phyloP scores from a whole-genome alignment of 2,888 invertebrate species.

The Zonitis immaculata region DNA sequence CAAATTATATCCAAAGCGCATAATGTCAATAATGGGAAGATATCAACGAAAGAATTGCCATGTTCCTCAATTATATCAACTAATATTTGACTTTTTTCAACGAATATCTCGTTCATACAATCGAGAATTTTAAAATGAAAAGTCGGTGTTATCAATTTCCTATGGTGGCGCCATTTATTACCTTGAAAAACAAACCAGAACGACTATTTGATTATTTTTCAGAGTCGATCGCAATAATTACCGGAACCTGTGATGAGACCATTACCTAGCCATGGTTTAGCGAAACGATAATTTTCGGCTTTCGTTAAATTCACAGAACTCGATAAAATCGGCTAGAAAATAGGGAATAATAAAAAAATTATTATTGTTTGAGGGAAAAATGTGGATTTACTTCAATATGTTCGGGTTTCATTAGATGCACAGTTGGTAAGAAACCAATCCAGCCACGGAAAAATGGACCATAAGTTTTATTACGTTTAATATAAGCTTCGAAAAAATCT shows the following conservation, averaged over 20 bases:
- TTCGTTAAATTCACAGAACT: slow-evolving; percentile 28
- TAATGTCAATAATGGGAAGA: slow-evolving; percentile 34
- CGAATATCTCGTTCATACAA: slow-evolving; percentile 33
- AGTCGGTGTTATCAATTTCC: slow-evolving; percentile 36
- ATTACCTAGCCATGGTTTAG: slow-evolving; percentile 30
- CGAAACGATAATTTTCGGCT: slow-evolving; percentile 25
- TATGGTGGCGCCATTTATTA: slow-evolving; percentile 31
- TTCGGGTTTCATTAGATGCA: slow-evolving; percentile 31
- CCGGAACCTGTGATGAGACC: slow-evolving; percentile 34
- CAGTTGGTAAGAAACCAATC: slow-evolving; percentile 22
- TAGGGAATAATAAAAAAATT: not conserved
- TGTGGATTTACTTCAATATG: slow-evolving; percentile 30
- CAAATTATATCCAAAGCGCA: slow-evolving; percentile 40
- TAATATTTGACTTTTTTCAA: slow-evolving; percentile 32
- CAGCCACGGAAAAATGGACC: slow-evolving; percentile 31
- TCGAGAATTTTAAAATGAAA: slow-evolving; percentile 40
- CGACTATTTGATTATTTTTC: no score
- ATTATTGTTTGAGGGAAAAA: no score
- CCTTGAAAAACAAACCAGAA: no score
- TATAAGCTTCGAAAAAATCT: slow-evolving; percentile 23
- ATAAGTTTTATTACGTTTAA: slow-evolving; percentile 18
- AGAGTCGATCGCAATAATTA: no score
- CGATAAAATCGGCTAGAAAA: slow-evolving; percentile 28
- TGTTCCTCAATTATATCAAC: slow-evolving; percentile 25
- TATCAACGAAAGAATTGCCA: slow-evolving; percentile 33